A percentile compares a stretch with the other conserved stretches of the same genome.
Evolutionary conservation across 2,797 vertebrate species (phyloP).

Genomic region (Notoglanidium macrostoma): DNA sequence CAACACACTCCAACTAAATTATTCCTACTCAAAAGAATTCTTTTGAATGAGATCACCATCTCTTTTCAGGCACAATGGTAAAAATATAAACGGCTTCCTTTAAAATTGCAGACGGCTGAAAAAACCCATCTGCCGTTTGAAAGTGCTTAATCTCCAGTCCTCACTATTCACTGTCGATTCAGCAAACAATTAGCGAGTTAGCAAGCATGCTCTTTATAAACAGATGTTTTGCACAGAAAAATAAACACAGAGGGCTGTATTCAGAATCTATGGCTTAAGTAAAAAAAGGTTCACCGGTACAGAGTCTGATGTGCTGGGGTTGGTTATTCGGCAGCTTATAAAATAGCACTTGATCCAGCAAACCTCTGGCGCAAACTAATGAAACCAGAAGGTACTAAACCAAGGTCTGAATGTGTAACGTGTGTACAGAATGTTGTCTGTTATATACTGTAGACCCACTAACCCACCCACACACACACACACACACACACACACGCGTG

Average conservation of each 20-base stretch:
- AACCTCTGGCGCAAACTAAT: not conserved
- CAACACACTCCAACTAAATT: not conserved
- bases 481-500: not conserved
- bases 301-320: not conserved
- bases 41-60: not conserved
- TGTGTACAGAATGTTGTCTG: not conserved
- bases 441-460: conserved; percentile 2
- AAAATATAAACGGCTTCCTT: not conserved
- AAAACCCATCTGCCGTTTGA: conserved; percentile 8
- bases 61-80: not conserved
- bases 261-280: not conserved
- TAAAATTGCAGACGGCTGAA: not conserved
- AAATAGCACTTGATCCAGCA: conserved; percentile 2
- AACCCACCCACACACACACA: not conserved
- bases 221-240: conserved; percentile 3
- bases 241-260: conserved; percentile 4
- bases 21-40: not conserved
- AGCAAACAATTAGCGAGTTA: conserved; percentile 28
- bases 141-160: conserved; percentile 25
- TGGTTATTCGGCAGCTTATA: not conserved
- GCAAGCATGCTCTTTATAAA: conserved; percentile 9
- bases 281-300: no score
- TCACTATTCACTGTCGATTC: conserved; percentile 10
- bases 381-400: not conserved
- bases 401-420: not conserved